Percentiles rank a stretch among this genome's conserved stretches.
These are phyloP conservation scores for Dicrurus megarhynchus DNA, from an alignment of 2,113 vertebrate species.

Conservation along the genomic window DNA sequence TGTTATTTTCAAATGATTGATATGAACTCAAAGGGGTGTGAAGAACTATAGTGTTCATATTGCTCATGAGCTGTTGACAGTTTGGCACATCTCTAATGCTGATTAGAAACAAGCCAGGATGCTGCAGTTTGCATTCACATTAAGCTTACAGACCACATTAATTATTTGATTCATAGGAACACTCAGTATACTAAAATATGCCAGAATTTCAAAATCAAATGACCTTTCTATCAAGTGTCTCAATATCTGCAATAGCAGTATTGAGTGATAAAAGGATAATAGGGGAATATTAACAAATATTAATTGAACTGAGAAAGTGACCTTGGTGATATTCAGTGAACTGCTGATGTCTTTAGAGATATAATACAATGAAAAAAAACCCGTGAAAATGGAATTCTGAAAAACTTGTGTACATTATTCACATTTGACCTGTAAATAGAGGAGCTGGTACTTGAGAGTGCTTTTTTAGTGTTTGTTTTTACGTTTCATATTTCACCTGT, in stretches of 20 bases:
- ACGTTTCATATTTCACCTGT: background rate
- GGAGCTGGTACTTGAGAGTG: background rate
- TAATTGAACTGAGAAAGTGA: slow-evolving; percentile 31
- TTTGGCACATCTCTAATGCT: slow-evolving; percentile 72
- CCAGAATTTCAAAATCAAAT: slow-evolving; percentile 10
- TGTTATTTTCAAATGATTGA: slow-evolving; percentile 78
- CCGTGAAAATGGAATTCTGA: background rate
- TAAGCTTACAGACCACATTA: slow-evolving; percentile 46
- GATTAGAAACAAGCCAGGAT: slow-evolving; percentile 70
- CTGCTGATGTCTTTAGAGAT: background rate
- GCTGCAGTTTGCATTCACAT: slow-evolving; percentile 54
- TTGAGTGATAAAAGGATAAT: background rate
- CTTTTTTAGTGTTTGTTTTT: background rate
- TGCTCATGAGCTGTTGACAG: slow-evolving; percentile 64
- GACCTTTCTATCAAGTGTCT: background rate
- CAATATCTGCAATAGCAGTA: background rate
- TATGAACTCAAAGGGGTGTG: slow-evolving; percentile 77
- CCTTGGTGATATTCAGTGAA: background rate
- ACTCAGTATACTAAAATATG: slow-evolving; percentile 16
- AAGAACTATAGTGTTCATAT: slow-evolving; percentile 62
- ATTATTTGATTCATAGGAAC: slow-evolving; percentile 48
- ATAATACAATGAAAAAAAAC: background rate
- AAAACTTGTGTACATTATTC: background rate
- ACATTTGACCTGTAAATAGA: background rate
- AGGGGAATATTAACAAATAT: background rate